phyloP scores from a whole-genome alignment of 2,113 vertebrate genomes.

The Carlito syrichta region DNA sequence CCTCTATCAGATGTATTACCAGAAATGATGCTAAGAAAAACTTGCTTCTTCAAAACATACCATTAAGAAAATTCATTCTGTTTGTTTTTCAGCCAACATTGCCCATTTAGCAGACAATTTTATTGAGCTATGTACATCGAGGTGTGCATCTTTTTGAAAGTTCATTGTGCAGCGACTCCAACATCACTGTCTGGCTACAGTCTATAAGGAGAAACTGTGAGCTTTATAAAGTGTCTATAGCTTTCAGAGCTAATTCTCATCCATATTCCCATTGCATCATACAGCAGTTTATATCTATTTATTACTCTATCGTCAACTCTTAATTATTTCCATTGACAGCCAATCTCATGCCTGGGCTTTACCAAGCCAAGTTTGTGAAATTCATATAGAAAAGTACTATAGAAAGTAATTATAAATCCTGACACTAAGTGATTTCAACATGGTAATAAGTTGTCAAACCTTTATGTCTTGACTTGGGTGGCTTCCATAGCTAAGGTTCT shows the following conservation, averaged over 20 bases:
- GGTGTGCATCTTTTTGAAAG: conserved; percentile 51
- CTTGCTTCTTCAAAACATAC: conserved; percentile 33
- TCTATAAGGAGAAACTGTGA: conserved; percentile 46
- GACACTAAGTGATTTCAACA: neutral
- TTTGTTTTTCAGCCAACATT: conserved; percentile 48
- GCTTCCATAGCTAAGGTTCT: neutral
- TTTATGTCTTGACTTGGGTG: neutral
- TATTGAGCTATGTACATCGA: conserved; percentile 39
- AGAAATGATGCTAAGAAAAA: conserved; percentile 57
- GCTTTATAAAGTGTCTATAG: neutral
- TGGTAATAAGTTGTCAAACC: neutral
- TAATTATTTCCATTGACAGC: conserved; percentile 34
- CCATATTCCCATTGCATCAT: neutral
- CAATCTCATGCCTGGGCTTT: neutral
- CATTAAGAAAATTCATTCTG: conserved; percentile 65
- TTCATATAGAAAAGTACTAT: neutral
- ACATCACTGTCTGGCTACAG: conserved; percentile 1
- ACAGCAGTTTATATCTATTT: neutral
- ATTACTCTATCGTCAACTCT: conserved; percentile 11
- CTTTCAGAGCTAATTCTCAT: conserved; percentile 38
- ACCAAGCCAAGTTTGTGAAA: neutral
- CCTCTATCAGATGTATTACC: conserved; percentile 37
- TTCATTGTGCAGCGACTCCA: neutral
- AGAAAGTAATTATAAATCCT: neutral
- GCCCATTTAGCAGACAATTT: conserved; percentile 59